Base-by-base conservation (phyloP, 1,140 invertebrate species). In the Caenorhabditis inopinata region DNA sequence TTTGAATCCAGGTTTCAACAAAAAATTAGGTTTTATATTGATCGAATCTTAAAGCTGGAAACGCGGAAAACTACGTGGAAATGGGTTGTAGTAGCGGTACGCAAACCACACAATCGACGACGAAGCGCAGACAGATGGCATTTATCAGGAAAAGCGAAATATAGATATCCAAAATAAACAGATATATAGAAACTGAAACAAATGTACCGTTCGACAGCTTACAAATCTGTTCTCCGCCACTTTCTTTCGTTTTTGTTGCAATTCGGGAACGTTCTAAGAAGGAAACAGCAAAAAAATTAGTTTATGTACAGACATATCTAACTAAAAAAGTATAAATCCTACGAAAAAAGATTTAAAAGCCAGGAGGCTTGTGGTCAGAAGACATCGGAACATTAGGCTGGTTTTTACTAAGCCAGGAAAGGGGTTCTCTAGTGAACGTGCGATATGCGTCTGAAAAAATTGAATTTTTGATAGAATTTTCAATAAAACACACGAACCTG, bases 351-450 rank as follows among this genome's bases (percentile, higher is more conserved):
- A 68, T 21, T 68, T n/a, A 68, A 12, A 68, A 68, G 23, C 35
- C 58, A 21, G 58, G 58, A 0, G 58, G 58, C n/a, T 68, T 68
- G 32, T 68, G 58, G n/a, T 68, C 58, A 9, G 58, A 25, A 3
- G 58, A 68, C 21, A 68, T 18, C 18, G 58, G 58, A 4, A 5
- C 29, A 21, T 68, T 32, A n/a, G 32, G 3, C 38, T 68, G 58
- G 7, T 32, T 32, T 42, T 68, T 68, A 5, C 29, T 68, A n/a
- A 68, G 58, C 58, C 58, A 68, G n/a, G 58, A n/a, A 16, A 68
- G 58, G 2, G 58, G 58, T 68, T 68, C 58, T 68, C 58, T n/a
- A 1, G 58, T 68, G 32, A 68, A 68, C 27, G 58, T 68, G 11
- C 58, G 58, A n/a, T 38, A 68, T 21, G 32, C 58, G 18, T 68